Conservation (phyloP, 2,888 invertebrate species). For the Marasmarcha lunaedactyla region DNA sequence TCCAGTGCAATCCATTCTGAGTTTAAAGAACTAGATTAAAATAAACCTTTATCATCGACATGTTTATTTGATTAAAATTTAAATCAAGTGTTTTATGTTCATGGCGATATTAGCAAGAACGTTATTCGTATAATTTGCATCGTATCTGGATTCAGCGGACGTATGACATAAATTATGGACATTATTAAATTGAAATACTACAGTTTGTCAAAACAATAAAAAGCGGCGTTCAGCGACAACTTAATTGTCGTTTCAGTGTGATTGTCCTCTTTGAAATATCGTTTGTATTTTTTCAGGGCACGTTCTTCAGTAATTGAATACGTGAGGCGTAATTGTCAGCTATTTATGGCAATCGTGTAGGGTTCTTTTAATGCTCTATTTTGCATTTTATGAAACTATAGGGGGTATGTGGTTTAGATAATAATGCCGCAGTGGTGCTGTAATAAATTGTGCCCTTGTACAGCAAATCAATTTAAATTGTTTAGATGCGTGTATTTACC, state of each 20-base stretch:
- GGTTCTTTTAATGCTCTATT: conserved; percentile 30
- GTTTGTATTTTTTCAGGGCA: neutral
- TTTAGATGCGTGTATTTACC: neutral
- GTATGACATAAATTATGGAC: neutral
- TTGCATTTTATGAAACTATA: conserved; percentile 43
- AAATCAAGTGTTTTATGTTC: too few species aligned
- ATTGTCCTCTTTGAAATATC: neutral
- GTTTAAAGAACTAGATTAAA: too few species aligned
- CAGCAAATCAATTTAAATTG: conserved; percentile 7
- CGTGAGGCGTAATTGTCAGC: conserved; percentile 35
- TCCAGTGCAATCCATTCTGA: too few species aligned
- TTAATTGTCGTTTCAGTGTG: neutral
- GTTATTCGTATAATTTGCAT: too few species aligned
- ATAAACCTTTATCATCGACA: too few species aligned
- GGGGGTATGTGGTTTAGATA: conserved; percentile 15
- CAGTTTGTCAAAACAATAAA: conserved; percentile 1
- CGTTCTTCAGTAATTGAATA: conserved; percentile 32
- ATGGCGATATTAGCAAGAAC: too few species aligned
- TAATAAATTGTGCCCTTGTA: conserved; percentile 7
- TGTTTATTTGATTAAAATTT: too few species aligned
- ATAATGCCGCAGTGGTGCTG: conserved; percentile 11
- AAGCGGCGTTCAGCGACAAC: neutral
- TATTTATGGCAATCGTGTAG: conserved; percentile 25
- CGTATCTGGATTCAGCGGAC: neutral
- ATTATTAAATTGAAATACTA: neutral